Conservation (phyloP, 1,140 invertebrate genomes). For the Camponotus vicinus region DNA sequence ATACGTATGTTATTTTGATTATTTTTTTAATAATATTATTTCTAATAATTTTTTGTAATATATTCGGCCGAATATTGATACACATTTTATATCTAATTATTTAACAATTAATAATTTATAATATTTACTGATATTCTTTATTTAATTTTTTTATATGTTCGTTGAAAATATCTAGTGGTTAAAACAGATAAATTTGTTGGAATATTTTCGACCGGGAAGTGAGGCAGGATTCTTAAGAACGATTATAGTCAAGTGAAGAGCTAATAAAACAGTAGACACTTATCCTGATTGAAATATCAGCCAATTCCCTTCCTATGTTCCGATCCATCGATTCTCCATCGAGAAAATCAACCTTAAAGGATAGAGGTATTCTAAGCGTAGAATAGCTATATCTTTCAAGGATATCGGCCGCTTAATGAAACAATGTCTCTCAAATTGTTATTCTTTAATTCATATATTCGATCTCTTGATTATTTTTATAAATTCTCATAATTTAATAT, state of each 20-base stretch:
- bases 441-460: constrained; percentile 21
- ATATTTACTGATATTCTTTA: background rate
- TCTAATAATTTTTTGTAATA: background rate
- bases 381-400: constrained; percentile 4
- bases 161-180: constrained; percentile 2
- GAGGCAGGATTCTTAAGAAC: constrained; percentile 32
- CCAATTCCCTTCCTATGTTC: constrained; percentile 34
- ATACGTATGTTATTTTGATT: background rate
- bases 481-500: background rate
- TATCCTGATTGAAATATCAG: constrained; percentile 61
- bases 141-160: background rate
- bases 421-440: constrained; percentile 7
- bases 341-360: constrained; percentile 1
- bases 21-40: background rate
- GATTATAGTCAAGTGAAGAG: background rate
- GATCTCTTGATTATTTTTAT: background rate
- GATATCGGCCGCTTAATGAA: constrained; percentile 44
- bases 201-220: background rate
- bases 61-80: background rate
- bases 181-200: background rate
- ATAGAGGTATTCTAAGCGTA: constrained; percentile 14
- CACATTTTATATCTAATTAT: background rate
- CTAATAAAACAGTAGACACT: constrained; percentile 57
- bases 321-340: constrained; percentile 34
- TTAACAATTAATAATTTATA: background rate